Conservation (phyloP, 2,113 vertebrate species). For the Columba janthina region DNA sequence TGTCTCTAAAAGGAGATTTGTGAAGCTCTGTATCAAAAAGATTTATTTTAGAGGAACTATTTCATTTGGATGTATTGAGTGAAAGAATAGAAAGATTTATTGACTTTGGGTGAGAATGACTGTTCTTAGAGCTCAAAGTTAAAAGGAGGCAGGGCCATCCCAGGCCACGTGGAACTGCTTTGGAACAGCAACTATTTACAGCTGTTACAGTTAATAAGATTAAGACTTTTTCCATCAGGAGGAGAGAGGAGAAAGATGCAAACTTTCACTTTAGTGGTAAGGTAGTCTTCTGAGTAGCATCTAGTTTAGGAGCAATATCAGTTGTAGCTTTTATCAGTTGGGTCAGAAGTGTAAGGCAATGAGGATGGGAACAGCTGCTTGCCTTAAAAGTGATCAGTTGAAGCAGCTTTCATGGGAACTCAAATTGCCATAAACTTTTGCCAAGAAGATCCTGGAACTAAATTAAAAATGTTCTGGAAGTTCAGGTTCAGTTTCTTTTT, state of each 20-base stretch:
- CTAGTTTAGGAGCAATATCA: not conserved
- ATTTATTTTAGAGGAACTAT: not conserved
- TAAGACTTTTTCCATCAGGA: slow-evolving; percentile 41
- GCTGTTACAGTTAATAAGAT: slow-evolving; percentile 64
- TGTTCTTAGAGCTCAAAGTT: not conserved
- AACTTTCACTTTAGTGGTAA: slow-evolving; percentile 55
- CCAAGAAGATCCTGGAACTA: not conserved
- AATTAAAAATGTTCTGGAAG: not conserved
- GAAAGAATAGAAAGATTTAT: not conserved
- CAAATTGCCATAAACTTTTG: not conserved
- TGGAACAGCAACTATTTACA: slow-evolving; percentile 60
- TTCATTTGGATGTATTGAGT: not conserved
- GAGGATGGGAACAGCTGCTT: not conserved
- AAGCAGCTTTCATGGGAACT: not conserved
- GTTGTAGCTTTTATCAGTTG: not conserved
- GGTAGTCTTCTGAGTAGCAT: not conserved
- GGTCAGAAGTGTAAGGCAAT: not conserved
- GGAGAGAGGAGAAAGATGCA: slow-evolving; percentile 19
- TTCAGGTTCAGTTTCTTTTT: not conserved
- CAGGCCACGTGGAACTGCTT: not conserved
- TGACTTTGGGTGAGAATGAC: not conserved
- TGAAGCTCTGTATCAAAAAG: not conserved
- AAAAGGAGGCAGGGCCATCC: not conserved
- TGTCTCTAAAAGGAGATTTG: not conserved
- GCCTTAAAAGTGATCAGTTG: not conserved